Conservation (phyloP, 2,113 vertebrate genomes). For the Ictalurus furcatus region DNA sequence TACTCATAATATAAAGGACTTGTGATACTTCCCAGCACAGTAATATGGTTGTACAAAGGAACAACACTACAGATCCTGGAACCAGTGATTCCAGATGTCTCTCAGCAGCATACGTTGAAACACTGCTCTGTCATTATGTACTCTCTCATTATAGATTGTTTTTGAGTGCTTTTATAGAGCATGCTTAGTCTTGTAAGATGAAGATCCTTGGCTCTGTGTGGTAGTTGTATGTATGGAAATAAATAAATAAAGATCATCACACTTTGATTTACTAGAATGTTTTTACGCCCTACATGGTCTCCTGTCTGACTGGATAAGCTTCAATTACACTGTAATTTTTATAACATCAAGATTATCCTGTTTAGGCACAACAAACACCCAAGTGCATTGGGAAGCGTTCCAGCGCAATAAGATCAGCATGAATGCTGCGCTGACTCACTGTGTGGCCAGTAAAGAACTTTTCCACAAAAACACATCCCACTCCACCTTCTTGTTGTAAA, state of each 20-base stretch:
- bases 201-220: neutral
- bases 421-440: neutral
- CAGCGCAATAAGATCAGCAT: neutral
- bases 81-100: neutral
- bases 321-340: neutral
- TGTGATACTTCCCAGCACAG: neutral
- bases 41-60: neutral
- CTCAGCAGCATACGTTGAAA: neutral
- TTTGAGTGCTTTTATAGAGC: neutral
- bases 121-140: neutral
- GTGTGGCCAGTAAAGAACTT: neutral
- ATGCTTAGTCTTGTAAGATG: neutral
- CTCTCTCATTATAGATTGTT: neutral
- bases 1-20: neutral
- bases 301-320: conserved; percentile 5
- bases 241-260: neutral
- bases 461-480: neutral
- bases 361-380: neutral
- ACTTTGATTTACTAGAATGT: neutral
- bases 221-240: neutral
- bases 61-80: neutral
- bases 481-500: neutral
- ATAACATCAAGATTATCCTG: neutral
- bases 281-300: neutral
- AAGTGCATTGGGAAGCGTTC: neutral